Percentiles rank a stretch among this genome's conserved stretches.
These are phyloP conservation scores for Nycticryphes semicollaris DNA, from an alignment of 2,113 vertebrate genomes.

Conservation along the genomic window DNA sequence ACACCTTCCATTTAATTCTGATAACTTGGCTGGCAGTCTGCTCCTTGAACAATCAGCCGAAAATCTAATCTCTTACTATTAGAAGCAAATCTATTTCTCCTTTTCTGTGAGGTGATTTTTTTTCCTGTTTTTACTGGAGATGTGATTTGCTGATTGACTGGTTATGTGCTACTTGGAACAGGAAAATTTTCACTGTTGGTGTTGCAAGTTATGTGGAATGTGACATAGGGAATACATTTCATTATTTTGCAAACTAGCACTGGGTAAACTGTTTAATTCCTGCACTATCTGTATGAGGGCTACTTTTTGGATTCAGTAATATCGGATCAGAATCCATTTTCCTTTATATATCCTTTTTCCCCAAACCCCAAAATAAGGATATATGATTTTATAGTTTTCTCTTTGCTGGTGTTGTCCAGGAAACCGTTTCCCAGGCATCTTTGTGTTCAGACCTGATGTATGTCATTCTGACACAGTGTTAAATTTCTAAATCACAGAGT, in stretches of 20 bases:
- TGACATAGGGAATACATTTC: background rate
- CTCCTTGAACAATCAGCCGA: background rate
- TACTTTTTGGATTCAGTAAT: background rate
- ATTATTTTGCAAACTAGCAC: background rate
- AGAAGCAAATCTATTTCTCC: background rate
- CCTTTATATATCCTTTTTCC: background rate
- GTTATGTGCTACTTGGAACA: background rate
- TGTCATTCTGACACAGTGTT: slow-evolving; percentile 1
- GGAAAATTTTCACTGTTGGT: background rate
- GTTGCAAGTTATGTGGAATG: background rate
- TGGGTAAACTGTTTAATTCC: background rate
- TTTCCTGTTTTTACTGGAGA: background rate
- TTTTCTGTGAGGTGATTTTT: background rate
- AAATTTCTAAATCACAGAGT: background rate
- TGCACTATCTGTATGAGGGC: background rate
- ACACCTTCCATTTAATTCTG: background rate
- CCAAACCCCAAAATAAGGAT: background rate
- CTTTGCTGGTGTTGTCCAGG: slow-evolving; percentile 7
- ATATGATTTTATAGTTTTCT: background rate
- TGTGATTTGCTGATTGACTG: background rate
- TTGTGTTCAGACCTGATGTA: background rate
- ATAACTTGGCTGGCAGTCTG: background rate
- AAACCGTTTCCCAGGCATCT: slow-evolving; percentile 30
- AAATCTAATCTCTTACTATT: background rate
- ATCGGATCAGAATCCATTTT: background rate